Percentiles rank a stretch among this genome's conserved stretches.
Evolutionary conservation across 2,113 vertebrate genomes (phyloP).

Genomic region (Arizona elegans): DNA sequence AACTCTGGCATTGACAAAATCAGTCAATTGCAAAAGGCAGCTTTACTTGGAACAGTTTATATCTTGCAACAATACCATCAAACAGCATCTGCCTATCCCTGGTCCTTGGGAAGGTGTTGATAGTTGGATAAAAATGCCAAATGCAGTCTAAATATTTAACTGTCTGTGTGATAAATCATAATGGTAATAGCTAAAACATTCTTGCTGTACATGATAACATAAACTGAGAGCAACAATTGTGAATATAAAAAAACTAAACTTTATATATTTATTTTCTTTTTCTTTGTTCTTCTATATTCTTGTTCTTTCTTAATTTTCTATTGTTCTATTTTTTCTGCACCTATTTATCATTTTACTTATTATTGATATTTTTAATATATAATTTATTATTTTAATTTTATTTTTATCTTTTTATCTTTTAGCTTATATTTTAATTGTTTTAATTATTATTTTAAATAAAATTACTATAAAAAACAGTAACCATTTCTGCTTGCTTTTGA

Average conservation of each 20-base stretch:
- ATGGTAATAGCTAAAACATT: neutral
- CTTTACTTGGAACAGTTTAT: no score
- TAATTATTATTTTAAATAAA: neutral
- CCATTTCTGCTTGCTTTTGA: conserved; percentile 30
- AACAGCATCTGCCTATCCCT: no score
- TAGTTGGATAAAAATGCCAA: no score
- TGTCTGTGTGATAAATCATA: neutral
- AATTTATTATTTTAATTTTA: neutral
- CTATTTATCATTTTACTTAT: no score
- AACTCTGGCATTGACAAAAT: no score
- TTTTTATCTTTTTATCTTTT: neutral
- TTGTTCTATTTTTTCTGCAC: neutral
- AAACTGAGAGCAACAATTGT: neutral
- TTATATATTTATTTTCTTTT: neutral
- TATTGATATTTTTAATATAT: no score
- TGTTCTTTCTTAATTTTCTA: neutral
- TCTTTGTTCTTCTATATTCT: neutral
- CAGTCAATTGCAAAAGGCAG: no score
- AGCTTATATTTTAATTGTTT: neutral
- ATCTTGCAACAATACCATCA: no score
- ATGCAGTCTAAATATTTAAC: no score
- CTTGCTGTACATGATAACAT: neutral
- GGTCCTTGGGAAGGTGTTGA: no score
- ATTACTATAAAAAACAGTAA: neutral
- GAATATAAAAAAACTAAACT: neutral